A percentile compares a stretch with the other conserved stretches of the same genome.
phyloP scores from a whole-genome alignment of 2,888 invertebrate genomes.

The Campoplex nolae region DNA sequence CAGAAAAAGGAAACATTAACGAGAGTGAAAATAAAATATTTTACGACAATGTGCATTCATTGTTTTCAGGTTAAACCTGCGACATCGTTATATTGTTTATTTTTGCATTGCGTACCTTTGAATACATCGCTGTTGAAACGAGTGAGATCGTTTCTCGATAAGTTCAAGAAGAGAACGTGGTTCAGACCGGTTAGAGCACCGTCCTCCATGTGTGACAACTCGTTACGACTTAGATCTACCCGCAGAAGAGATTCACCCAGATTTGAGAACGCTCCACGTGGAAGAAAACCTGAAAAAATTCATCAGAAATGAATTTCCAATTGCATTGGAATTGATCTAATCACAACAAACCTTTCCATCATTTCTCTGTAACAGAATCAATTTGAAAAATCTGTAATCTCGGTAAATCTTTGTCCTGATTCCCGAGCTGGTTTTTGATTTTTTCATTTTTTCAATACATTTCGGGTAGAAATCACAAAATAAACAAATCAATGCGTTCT shows the following conservation, averaged over 20 bases:
- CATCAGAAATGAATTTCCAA: not conserved
- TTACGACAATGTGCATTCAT: not conserved
- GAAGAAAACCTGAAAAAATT: conserved; percentile 87
- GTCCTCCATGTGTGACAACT: conserved; percentile 91
- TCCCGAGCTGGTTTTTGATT: not conserved
- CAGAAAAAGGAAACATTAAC: not conserved
- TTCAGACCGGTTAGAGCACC: conserved; percentile 90
- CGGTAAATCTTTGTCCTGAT: not conserved
- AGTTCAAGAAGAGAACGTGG: conserved; percentile 89
- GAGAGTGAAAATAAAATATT: conserved; percentile 52
- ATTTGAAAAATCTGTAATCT: not conserved
- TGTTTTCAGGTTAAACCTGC: not conserved
- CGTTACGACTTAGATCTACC: conserved; percentile 92
- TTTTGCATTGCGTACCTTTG: conserved; percentile 84
- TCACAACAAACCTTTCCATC: not conserved
- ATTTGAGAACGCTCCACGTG: conserved; percentile 87
- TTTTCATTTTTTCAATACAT: not conserved
- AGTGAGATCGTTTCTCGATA: conserved; percentile 92
- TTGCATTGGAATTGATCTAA: not conserved
- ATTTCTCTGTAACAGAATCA: not conserved
- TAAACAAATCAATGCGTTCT: no score
- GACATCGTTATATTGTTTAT: not conserved
- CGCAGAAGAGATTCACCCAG: conserved; percentile 87
- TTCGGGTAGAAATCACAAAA: not conserved
- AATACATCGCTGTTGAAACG: conserved; percentile 95